Percentiles rank a stretch among this genome's conserved stretches.
Evolutionary conservation across 92 coral and sea anemone genomes (phyloP).

Genomic region (Diadumene lineata): DNA sequence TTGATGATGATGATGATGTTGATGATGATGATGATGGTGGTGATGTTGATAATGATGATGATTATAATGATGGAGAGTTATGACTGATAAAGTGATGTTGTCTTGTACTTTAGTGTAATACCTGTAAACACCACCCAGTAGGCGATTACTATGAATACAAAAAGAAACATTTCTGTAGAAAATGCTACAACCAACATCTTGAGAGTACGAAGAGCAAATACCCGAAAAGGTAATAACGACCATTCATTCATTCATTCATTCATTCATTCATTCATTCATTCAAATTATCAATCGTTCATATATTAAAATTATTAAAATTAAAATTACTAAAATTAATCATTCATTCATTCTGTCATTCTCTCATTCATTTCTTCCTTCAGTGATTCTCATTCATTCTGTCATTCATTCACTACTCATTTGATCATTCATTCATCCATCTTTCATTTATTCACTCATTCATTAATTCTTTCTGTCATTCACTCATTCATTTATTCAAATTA

Average conservation of each 20-base stretch:
- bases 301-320: too few species aligned
- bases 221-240: constrained; percentile 60
- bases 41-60: too few species aligned
- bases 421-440: background rate
- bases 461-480: background rate
- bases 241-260: background rate
- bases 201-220: constrained; percentile 64
- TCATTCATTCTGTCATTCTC: background rate
- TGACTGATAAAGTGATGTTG: too few species aligned
- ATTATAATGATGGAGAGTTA: too few species aligned
- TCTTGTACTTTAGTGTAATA: constrained; percentile 76
- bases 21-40: too few species aligned
- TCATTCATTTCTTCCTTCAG: too few species aligned
- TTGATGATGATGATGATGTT: too few species aligned
- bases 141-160: constrained; percentile 97
- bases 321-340: constrained; percentile 20
- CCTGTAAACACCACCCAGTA: constrained; percentile 72
- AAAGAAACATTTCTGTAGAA: constrained; percentile 85
- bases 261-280: background rate
- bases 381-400: background rate
- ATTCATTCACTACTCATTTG: background rate
- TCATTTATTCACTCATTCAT: background rate
- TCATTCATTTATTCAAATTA: background rate
- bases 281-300: too few species aligned
- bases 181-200: constrained; percentile 81